Percentiles rank a stretch among this genome's conserved stretches.
Conservation (phyloP, 2,888 invertebrate genomes). For the Girardia tigrina region DNA sequence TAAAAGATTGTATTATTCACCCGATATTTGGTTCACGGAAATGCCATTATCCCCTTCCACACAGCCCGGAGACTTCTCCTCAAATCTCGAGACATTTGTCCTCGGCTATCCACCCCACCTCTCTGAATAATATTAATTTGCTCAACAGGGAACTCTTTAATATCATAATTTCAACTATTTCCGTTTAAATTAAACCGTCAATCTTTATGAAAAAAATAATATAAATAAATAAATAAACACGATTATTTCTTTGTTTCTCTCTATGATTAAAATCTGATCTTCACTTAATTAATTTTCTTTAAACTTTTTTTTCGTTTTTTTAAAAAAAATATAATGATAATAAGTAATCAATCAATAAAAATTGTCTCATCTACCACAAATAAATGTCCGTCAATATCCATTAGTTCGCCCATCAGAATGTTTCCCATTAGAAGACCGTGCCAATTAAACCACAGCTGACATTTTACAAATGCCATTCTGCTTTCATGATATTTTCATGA, state of each 20-base stretch:
- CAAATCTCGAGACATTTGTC: background rate
- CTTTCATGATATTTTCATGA: background rate
- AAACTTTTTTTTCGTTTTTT: background rate
- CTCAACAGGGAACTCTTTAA: background rate
- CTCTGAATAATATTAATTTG: background rate
- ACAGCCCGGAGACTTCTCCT: no score
- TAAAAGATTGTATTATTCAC: no score
- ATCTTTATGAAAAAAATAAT: background rate
- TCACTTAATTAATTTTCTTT: background rate
- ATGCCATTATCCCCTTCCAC: no score
- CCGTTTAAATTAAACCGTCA: background rate
- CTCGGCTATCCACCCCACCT: background rate
- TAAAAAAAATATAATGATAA: background rate
- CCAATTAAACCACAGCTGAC: background rate
- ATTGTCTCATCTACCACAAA: background rate
- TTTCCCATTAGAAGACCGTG: background rate
- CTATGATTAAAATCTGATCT: background rate
- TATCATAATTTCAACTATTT: background rate
- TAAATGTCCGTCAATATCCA: background rate
- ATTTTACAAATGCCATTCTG: background rate
- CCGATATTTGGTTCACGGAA: no score
- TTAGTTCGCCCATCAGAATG: background rate
- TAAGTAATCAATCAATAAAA: background rate
- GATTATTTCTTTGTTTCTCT: background rate
- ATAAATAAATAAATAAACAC: background rate